Base-by-base conservation (phyloP, 1,140 invertebrate genomes). In the Wasmannia auropunctata region DNA sequence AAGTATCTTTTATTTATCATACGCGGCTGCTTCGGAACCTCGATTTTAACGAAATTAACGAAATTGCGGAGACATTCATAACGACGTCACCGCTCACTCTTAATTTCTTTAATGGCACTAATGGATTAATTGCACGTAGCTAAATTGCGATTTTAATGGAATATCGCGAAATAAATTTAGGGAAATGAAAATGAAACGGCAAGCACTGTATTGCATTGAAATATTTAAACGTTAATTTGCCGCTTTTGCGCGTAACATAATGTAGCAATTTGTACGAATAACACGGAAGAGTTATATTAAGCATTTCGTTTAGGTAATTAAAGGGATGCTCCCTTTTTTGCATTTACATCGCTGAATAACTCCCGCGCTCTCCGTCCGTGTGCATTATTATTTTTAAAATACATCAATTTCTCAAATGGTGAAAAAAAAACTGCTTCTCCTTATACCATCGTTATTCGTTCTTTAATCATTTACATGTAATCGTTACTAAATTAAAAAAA, bases 51-150 rank as follows among this genome's bases (percentile, higher is more conserved):
- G 16, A 74, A 74, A 74, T 74, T 83, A 60, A 74, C 25, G 14
- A 72, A 81, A 72, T 43, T 72, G 49, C 34, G 25, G 28, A 74
- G 70, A 74, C 70, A 74, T 83, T 83, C 43, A 74, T 60, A 83
- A 46, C 25, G 14, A 43, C 43, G 22, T 22, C 22, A 11, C 31
- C 14, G 37, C 11, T 81, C 14, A 46, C 7, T 10, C 28, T 74
- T 74, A 60, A 83, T 72, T 79, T 58, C 19, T 58, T 83, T 72
- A 83, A 72, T 58, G 4, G 4, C n/a, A 25, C n/a, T 58, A 37
- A 56, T 40, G 22, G 25, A 69, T 49, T 56, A 81, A 70, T 56
- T 56, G 31, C n/a, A 37, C 34, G 25, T 43, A 70, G 8, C 65
- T n/a, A 70, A 70, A 56, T 70, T 67, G 31, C 62, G n/a, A 69